A percentile compares a stretch with the other conserved stretches of the same genome.
These are phyloP conservation scores for Bruchidius siliquastri DNA, from an alignment of 2,888 invertebrate genomes.

Conservation along the genomic window DNA sequence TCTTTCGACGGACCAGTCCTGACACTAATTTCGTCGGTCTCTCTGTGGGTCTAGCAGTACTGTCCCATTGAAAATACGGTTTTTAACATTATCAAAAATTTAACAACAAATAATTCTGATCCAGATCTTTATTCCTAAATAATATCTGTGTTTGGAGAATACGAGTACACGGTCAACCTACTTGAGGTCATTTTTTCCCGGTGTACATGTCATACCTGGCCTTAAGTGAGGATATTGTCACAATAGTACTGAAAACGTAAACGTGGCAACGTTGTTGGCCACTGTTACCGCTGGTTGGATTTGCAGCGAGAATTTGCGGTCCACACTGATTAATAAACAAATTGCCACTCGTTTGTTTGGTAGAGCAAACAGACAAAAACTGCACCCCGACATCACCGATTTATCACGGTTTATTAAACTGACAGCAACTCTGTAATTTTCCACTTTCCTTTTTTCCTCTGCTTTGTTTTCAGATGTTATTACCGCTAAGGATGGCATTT, in stretches of 20 bases:
- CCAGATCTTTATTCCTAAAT: too few species aligned
- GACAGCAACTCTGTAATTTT: neutral
- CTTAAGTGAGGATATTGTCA: too few species aligned
- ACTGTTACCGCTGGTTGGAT: neutral
- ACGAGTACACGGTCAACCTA: too few species aligned
- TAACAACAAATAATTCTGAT: too few species aligned
- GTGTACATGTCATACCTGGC: neutral
- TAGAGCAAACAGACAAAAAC: slow-evolving; percentile 14
- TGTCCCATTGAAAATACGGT: too few species aligned
- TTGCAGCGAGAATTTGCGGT: slow-evolving; percentile 9
- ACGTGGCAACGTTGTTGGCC: neutral
- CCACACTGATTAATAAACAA: slow-evolving; percentile 18
- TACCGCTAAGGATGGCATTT: neutral
- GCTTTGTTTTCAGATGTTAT: neutral
- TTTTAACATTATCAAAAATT: too few species aligned
- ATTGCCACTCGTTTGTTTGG: slow-evolving; percentile 16
- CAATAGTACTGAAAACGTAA: neutral
- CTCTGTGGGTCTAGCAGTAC: too few species aligned
- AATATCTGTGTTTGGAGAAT: too few species aligned
- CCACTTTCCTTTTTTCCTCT: neutral
- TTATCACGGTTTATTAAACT: slow-evolving; percentile 17
- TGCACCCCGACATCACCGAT: slow-evolving; percentile 17
- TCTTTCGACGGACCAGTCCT: too few species aligned
- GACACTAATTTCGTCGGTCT: too few species aligned
- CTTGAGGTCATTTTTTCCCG: too few species aligned